Percentiles rank a stretch among this genome's conserved stretches.
These are phyloP conservation scores for Aptenodytes forsteri DNA, from an alignment of 2,113 vertebrate genomes.

Conservation along the genomic window DNA sequence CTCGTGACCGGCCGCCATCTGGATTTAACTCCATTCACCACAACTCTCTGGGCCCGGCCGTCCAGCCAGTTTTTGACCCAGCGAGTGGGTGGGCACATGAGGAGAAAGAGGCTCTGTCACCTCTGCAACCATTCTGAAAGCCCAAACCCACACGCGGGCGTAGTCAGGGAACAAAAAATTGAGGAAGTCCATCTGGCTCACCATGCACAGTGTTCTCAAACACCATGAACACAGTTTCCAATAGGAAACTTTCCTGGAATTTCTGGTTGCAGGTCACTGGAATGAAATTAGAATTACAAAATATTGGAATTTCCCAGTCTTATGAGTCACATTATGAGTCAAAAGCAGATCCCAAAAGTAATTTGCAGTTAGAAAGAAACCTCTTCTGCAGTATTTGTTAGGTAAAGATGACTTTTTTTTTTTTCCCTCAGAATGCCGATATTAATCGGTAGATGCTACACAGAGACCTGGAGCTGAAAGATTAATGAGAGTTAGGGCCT, in stretches of 20 bases:
- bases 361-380: not conserved
- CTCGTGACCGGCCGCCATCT: no score
- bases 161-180: not conserved
- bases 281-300: slow-evolving; percentile 1
- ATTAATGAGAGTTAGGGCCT: not conserved
- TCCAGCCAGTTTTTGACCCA: no score
- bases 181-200: not conserved
- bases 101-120: not conserved
- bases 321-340: not conserved
- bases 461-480: not conserved
- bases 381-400: not conserved
- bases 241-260: not conserved
- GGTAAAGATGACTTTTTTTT: not conserved
- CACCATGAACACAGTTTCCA: not conserved
- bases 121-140: not conserved
- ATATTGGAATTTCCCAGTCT: not conserved
- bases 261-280: not conserved
- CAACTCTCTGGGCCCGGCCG: no score
- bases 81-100: not conserved
- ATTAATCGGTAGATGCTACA: not conserved
- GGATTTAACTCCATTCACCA: no score
- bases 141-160: rapidly evolving
- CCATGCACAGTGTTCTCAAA: not conserved
- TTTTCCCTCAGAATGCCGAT: not conserved
- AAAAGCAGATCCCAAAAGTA: not conserved